These are phyloP conservation scores for Pelecanus crispus DNA, from an alignment of 2,113 vertebrate species.

Conservation along the genomic window DNA sequence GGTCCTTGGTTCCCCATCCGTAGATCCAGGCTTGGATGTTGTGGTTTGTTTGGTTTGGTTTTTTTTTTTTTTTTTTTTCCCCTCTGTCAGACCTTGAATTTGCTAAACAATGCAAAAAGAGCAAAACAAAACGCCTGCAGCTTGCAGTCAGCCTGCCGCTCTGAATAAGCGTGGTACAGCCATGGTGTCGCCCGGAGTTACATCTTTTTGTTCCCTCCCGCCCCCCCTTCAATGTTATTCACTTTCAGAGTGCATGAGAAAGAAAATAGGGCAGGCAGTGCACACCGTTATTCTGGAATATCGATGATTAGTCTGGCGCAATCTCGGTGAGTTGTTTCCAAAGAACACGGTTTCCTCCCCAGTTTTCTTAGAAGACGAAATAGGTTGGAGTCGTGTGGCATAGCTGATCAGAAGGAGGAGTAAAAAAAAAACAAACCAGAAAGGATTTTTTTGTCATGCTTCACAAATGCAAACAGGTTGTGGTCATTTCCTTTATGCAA, in stretches of 20 bases:
- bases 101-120: not conserved
- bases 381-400: not conserved
- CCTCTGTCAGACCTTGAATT: not conserved
- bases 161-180: not conserved
- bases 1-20: accelerated
- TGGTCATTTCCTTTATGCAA: constrained; percentile 51
- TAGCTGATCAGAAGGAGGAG: constrained; percentile 25
- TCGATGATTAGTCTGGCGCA: not conserved
- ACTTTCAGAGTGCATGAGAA: not conserved
- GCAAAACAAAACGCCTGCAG: not conserved
- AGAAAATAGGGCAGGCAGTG: not conserved
- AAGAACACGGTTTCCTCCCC: not conserved
- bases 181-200: accelerated
- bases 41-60: no score
- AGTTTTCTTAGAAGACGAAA: not conserved
- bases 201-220: accelerated
- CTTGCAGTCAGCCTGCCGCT: not conserved
- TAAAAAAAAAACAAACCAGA: not conserved
- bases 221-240: not conserved
- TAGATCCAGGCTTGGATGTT: accelerated
- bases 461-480: constrained; percentile 42
- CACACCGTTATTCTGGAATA: not conserved
- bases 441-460: not conserved
- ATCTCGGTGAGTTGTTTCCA: not conserved
- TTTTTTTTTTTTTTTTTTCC: not conserved